A percentile compares a stretch with the other conserved stretches of the same genome.
Conservation (phyloP, 2,113 vertebrate genomes). For the Muntiacus reevesi region DNA sequence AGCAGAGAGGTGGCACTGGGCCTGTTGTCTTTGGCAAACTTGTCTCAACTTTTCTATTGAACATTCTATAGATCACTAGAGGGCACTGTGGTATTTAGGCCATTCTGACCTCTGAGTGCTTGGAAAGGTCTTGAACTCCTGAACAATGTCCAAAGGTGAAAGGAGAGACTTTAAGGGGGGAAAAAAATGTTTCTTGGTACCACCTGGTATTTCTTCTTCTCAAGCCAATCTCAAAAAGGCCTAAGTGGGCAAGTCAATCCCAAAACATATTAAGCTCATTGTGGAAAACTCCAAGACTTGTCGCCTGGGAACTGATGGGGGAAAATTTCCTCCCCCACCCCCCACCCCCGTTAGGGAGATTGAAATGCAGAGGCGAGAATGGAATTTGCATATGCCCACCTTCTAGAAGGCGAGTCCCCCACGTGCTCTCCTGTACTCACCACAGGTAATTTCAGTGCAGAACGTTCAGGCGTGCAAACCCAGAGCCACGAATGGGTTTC, state of each 20-base stretch:
- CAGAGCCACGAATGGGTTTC: constrained; percentile 80
- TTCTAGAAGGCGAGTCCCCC: neutral
- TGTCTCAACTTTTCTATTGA: constrained; percentile 50
- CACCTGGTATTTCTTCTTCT: neutral
- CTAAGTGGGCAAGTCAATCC: neutral
- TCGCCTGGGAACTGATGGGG: neutral
- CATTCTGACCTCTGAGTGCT: constrained; percentile 81
- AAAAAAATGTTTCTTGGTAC: neutral
- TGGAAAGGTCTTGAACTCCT: constrained; percentile 70
- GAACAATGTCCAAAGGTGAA: constrained; percentile 21
- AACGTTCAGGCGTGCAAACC: constrained; percentile 75
- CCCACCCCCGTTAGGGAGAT: neutral
- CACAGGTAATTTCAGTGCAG: constrained; percentile 64
- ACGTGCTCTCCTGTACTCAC: constrained; percentile 68
- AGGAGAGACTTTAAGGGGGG: neutral
- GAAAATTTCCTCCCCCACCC: neutral
- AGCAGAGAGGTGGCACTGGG: neutral
- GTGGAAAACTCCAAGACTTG: neutral
- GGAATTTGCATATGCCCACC: neutral
- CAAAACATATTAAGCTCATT: neutral
- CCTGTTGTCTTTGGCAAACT: constrained; percentile 40
- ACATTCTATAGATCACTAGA: constrained; percentile 85
- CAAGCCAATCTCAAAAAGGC: neutral
- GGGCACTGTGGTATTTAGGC: constrained; percentile 90
- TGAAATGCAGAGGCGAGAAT: neutral